These are phyloP conservation scores for Diaphora mendica DNA, from an alignment of 2,888 invertebrate species.

Conservation along the genomic window DNA sequence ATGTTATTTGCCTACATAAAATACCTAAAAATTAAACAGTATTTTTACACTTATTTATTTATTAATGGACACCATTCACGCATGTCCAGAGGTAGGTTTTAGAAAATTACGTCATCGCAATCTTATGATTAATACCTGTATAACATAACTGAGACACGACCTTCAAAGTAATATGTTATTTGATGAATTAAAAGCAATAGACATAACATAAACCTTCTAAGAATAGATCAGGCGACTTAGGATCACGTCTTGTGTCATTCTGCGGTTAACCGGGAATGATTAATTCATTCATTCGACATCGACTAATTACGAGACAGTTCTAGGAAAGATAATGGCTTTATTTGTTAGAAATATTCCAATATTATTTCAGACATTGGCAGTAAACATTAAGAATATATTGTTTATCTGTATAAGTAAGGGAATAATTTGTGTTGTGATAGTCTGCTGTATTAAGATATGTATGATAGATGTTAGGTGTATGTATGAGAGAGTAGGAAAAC, in stretches of 20 bases:
- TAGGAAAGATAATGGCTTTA: conserved; percentile 23
- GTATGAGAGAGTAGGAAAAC: too few relatives aligned
- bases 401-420: background rate
- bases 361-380: background rate
- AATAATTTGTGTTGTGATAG: too few relatives aligned
- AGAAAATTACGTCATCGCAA: conserved; percentile 31
- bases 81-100: conserved; percentile 17
- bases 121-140: conserved; percentile 19
- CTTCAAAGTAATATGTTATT: conserved; percentile 28
- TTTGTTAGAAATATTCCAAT: background rate
- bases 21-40: background rate
- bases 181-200: conserved; percentile 32
- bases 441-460: too few relatives aligned
- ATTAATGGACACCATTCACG: conserved; percentile 5
- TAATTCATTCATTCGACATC: conserved; percentile 55
- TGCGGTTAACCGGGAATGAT: conserved; percentile 70
- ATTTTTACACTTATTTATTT: conserved; percentile 12
- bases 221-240: conserved; percentile 31
- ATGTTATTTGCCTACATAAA: background rate
- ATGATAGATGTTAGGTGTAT: too few relatives aligned
- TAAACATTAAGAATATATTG: background rate
- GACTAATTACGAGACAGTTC: conserved; percentile 53
- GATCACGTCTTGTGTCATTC: conserved; percentile 43
- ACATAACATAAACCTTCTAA: conserved; percentile 39
- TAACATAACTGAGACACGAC: conserved; percentile 24